These are phyloP conservation scores for Atlantisia rogersi DNA, from an alignment of 2,113 vertebrate genomes.

Conservation along the genomic window DNA sequence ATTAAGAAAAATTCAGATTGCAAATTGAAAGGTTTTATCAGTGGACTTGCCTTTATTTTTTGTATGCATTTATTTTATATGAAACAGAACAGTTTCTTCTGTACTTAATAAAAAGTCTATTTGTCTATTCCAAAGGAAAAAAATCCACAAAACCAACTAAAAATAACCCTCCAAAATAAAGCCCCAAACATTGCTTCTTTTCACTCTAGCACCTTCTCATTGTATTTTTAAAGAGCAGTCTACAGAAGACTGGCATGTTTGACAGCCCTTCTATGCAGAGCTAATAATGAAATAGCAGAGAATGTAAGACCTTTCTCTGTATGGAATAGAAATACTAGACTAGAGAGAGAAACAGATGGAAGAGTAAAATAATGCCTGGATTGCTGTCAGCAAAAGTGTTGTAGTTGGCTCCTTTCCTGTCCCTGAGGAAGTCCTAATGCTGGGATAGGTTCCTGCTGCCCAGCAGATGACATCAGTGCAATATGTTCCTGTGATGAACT, in stretches of 20 bases:
- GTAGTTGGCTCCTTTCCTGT: slow-evolving; percentile 42
- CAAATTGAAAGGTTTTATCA: not conserved
- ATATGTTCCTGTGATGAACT: slow-evolving; percentile 13
- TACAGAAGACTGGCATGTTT: not conserved
- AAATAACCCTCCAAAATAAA: not conserved
- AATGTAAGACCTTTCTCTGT: not conserved
- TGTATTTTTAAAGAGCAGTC: not conserved
- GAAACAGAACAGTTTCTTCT: not conserved
- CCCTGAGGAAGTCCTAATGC: not conserved
- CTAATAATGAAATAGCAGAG: not conserved
- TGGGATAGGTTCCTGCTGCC: slow-evolving; percentile 5
- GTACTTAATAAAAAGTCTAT: not conserved
- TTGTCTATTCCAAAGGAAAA: not conserved
- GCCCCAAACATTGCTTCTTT: not conserved
- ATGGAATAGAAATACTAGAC: not conserved
- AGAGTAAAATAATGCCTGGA: slow-evolving; percentile 61
- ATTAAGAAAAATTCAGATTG: not conserved
- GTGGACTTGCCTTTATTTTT: not conserved
- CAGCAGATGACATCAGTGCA: slow-evolving; percentile 1
- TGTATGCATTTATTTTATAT: not conserved
- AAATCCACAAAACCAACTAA: not conserved
- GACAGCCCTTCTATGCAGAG: not conserved
- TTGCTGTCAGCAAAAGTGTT: slow-evolving; percentile 21
- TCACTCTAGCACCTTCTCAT: not conserved
- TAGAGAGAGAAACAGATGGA: slow-evolving; percentile 57